Evolutionary conservation across 2,797 vertebrate species (phyloP).

Genomic region (Orestias chungarensis): DNA sequence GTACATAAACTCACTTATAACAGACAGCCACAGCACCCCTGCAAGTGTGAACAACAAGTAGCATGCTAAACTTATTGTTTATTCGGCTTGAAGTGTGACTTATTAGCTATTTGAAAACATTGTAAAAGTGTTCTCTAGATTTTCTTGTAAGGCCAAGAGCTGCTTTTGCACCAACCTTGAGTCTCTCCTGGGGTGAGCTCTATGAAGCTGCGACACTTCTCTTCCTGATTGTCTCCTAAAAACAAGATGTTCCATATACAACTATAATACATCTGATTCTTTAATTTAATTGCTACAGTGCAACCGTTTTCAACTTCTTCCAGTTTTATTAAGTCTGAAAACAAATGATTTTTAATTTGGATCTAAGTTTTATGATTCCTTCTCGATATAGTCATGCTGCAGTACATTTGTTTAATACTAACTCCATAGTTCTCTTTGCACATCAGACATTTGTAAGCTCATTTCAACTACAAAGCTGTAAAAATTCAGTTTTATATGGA

Average conservation of each 20-base stretch:
- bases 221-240: slow-evolving; percentile 72
- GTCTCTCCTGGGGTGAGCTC: slow-evolving; percentile 84
- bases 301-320: neutral
- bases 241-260: slow-evolving; percentile 6
- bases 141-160: neutral
- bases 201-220: slow-evolving; percentile 86
- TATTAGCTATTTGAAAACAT: no score
- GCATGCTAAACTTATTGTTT: neutral
- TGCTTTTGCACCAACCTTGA: slow-evolving; percentile 67
- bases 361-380: neutral
- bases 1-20: slow-evolving; percentile 84
- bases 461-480: neutral
- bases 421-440: neutral
- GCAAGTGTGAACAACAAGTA: neutral
- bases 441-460: neutral
- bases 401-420: no score
- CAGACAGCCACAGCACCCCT: slow-evolving; percentile 82
- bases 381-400: neutral
- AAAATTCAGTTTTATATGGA: neutral
- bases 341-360: neutral
- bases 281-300: neutral
- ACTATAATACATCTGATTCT: neutral
- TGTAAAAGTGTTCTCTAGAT: neutral
- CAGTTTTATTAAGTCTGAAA: neutral
- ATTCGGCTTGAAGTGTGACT: neutral